These are phyloP conservation scores for Glomeris maerens DNA, from an alignment of 1,140 invertebrate genomes.

Conservation along the genomic window DNA sequence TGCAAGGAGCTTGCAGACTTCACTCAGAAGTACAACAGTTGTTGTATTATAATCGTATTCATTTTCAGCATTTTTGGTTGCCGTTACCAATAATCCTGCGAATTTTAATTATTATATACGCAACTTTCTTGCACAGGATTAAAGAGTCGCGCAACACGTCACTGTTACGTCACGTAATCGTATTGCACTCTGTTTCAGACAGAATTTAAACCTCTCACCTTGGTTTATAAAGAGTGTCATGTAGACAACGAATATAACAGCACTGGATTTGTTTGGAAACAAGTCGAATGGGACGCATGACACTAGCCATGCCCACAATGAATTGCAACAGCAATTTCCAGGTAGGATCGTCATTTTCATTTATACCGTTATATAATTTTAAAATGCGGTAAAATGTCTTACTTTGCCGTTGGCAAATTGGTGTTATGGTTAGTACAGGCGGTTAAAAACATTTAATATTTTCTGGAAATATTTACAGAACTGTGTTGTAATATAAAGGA, in stretches of 20 bases:
- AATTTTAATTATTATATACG: constrained; percentile 15
- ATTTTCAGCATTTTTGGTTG: constrained; percentile 64
- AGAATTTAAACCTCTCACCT: constrained; percentile 39
- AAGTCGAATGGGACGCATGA: constrained; percentile 41
- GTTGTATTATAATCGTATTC: constrained; percentile 75
- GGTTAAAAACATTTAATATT: no score
- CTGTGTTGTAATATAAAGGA: no score
- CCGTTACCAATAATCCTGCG: constrained; percentile 76
- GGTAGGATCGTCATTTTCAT: no score
- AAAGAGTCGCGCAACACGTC: background rate
- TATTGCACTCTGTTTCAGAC: background rate
- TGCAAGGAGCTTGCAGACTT: constrained; percentile 65
- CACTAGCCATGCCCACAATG: no score
- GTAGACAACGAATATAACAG: constrained; percentile 64
- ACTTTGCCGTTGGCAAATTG: background rate
- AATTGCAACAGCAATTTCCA: no score
- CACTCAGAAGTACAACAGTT: constrained; percentile 72
- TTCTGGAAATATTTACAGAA: no score
- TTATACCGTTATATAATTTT: no score
- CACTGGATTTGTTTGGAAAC: constrained; percentile 62
- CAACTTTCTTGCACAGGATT: background rate
- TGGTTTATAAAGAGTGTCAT: constrained; percentile 67
- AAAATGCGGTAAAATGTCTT: background rate
- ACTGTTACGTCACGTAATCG: background rate
- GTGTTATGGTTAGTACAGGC: no score